Evolutionary conservation across 2,113 vertebrate species (phyloP).

Genomic region (Phoxinus phoxinus): DNA sequence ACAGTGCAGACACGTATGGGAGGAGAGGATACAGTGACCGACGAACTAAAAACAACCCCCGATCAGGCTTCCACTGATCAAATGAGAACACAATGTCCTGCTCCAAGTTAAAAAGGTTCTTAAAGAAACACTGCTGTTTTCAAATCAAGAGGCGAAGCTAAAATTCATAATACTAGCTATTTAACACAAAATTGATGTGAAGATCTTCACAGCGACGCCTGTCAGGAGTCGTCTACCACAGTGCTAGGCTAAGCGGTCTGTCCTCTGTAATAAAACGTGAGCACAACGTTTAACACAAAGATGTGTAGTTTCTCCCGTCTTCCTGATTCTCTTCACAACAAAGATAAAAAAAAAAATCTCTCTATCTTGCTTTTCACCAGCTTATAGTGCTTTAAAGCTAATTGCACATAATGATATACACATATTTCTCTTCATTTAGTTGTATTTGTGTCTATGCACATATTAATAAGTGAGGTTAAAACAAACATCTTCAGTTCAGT

Average conservation of each 20-base stretch:
- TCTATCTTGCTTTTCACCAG: constrained; percentile 65
- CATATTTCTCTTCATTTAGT: constrained; percentile 62
- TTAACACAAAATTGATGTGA: constrained; percentile 81
- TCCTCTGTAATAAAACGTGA: constrained; percentile 77
- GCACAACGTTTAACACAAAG: constrained; percentile 81
- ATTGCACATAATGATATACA: constrained; percentile 71
- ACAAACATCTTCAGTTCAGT: constrained; percentile 42
- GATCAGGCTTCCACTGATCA: constrained; percentile 57
- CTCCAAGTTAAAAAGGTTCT: constrained; percentile 81
- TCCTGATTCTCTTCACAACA: constrained; percentile 40
- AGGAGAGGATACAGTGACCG: constrained; percentile 54
- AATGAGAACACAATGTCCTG: constrained; percentile 78
- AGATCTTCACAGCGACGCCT: constrained; percentile 67
- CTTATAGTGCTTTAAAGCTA: constrained; percentile 74
- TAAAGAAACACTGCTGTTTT: constrained; percentile 84
- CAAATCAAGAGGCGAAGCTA: constrained; percentile 73
- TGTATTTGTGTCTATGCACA: constrained; percentile 58
- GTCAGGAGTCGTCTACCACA: constrained; percentile 80
- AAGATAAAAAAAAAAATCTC: constrained; percentile 61
- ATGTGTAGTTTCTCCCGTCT: constrained; percentile 74
- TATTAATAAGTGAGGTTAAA: constrained; percentile 55
- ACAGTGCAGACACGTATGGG: constrained; percentile 67
- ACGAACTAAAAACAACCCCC: constrained; percentile 66
- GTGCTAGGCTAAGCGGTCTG: constrained; percentile 79
- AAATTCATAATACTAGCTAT: constrained; percentile 57